Percentiles rank a stretch among this genome's conserved stretches.
Evolutionary conservation across 2,888 invertebrate species (phyloP).

Genomic region (Calliopum simillimum): DNA sequence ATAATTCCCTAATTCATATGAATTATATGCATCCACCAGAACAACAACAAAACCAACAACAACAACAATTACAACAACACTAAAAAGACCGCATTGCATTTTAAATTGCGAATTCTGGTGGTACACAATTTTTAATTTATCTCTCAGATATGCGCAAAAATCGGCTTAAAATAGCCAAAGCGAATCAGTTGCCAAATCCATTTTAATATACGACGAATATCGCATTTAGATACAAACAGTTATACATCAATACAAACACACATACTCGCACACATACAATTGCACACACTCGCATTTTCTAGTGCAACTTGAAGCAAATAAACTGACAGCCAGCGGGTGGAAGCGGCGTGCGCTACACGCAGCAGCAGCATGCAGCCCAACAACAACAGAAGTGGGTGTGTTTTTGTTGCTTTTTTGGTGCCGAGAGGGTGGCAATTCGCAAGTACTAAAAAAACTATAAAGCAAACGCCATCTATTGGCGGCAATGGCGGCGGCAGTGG

Average conservation of each 20-base stretch:
- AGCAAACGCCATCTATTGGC: slow-evolving; percentile 34
- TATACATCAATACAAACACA: slow-evolving; percentile 9
- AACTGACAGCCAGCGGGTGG: slow-evolving; percentile 16
- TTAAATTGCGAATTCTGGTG: slow-evolving; percentile 41
- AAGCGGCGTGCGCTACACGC: slow-evolving; percentile 13
- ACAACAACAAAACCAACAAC: too few relatives aligned
- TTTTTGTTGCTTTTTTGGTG: slow-evolving; percentile 10
- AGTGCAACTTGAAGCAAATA: slow-evolving; percentile 20
- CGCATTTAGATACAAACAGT: slow-evolving; percentile 10
- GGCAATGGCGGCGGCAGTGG: slow-evolving; percentile 4
- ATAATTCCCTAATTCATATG: too few relatives aligned
- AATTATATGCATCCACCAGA: too few relatives aligned
- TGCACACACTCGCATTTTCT: slow-evolving; percentile 48
- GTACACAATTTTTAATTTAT: slow-evolving; percentile 46
- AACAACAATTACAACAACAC: too few relatives aligned
- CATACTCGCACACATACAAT: slow-evolving; percentile 39
- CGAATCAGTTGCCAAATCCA: slow-evolving; percentile 60
- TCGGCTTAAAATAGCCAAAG: slow-evolving; percentile 53
- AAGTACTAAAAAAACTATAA: slow-evolving; percentile 36
- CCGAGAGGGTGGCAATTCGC: slow-evolving; percentile 34
- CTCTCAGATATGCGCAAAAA: slow-evolving; percentile 44
- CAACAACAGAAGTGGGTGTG: slow-evolving; percentile 31
- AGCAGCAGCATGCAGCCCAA: slow-evolving; percentile 24
- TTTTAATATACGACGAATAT: slow-evolving; percentile 53
- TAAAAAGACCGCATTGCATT: too few relatives aligned